These are phyloP conservation scores for Otolemur crassicaudatus DNA, from an alignment of 2,797 vertebrate species.

Conservation along the genomic window DNA sequence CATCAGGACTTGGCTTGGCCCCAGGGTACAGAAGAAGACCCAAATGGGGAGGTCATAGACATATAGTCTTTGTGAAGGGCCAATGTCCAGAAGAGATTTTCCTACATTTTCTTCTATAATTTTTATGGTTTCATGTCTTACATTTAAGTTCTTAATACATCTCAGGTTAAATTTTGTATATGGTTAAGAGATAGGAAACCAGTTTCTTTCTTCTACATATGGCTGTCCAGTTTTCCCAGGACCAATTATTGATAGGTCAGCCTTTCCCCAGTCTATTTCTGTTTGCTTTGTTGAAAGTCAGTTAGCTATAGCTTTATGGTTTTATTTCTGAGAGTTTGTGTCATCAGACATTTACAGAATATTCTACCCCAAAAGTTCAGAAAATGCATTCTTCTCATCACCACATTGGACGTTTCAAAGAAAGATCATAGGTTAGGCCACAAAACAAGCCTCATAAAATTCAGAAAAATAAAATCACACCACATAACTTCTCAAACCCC, in stretches of 20 bases:
- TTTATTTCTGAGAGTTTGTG: neutral
- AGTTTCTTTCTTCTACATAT: neutral
- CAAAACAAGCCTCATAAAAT: neutral
- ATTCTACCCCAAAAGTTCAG: neutral
- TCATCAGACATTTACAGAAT: neutral
- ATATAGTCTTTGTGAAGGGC: neutral
- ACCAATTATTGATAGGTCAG: neutral
- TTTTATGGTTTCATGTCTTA: neutral
- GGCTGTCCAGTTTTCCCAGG: neutral
- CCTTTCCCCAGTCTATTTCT: neutral
- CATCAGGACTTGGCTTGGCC: conserved; percentile 79
- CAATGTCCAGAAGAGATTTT: neutral
- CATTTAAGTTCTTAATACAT: neutral
- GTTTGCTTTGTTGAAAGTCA: neutral
- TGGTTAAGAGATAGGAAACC: neutral
- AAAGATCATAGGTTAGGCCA: neutral
- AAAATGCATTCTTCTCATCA: neutral
- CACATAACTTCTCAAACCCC: neutral
- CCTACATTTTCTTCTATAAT: neutral
- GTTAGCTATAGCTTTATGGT: neutral
- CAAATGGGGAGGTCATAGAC: neutral
- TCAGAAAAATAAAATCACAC: neutral
- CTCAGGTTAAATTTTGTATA: neutral
- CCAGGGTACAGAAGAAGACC: neutral
- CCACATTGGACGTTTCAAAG: neutral